Conservation (phyloP, 2,888 invertebrate species). For the Athalia rosae region DNA sequence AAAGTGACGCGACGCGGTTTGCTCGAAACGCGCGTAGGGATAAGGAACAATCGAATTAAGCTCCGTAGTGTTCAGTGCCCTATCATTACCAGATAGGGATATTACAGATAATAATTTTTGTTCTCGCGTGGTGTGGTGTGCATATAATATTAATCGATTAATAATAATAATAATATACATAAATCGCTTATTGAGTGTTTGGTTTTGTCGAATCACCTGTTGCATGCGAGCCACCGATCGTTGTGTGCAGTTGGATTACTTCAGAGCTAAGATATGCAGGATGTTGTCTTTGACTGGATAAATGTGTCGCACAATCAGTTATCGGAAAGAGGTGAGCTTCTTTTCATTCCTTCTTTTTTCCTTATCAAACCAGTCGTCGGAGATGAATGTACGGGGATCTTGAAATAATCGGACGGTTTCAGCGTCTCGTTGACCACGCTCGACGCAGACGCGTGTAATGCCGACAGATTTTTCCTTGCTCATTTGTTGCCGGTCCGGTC, state of each 20-base stretch:
- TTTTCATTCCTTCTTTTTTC: background rate
- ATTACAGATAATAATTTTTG: constrained; percentile 48
- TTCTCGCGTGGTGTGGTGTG: constrained; percentile 50
- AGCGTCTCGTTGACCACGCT: background rate
- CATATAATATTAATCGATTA: background rate
- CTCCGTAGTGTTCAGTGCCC: too few species aligned
- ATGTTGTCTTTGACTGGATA: constrained; percentile 53
- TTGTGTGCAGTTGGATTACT: constrained; percentile 65
- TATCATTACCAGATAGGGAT: too few species aligned
- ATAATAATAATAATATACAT: background rate
- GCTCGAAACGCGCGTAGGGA: constrained; percentile 50
- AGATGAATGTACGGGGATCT: too few species aligned
- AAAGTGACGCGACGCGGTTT: constrained; percentile 14
- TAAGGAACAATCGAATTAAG: too few species aligned
- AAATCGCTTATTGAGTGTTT: constrained; percentile 51
- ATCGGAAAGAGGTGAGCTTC: constrained; percentile 46
- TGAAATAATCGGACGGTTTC: background rate
- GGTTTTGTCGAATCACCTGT: constrained; percentile 56
- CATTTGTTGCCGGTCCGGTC: too few species aligned
- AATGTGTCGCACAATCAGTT: constrained; percentile 51
- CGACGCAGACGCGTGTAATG: too few species aligned
- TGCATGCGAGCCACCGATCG: constrained; percentile 51
- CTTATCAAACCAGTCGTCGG: background rate
- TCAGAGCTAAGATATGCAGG: constrained; percentile 55
- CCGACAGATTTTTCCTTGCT: too few species aligned